These are phyloP conservation scores for Napeogenes inachia DNA, from an alignment of 2,888 invertebrate genomes.

Conservation along the genomic window DNA sequence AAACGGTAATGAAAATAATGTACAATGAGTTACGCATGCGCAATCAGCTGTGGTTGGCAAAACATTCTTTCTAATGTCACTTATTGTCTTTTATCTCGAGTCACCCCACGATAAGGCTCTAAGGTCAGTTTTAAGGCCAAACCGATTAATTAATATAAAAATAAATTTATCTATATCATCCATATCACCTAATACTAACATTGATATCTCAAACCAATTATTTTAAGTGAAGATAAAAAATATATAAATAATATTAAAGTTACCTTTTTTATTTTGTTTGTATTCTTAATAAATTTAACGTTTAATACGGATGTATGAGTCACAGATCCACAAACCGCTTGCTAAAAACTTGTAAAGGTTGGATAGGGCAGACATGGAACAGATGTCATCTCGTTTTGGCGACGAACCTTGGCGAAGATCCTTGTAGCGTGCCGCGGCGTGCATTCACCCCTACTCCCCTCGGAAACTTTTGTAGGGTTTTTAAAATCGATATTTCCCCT, in stretches of 20 bases:
- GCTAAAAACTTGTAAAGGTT: constrained; percentile 30
- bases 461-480: constrained; percentile 57
- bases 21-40: constrained; percentile 9
- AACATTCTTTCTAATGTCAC: background rate
- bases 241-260: background rate
- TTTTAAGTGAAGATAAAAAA: too few relatives aligned
- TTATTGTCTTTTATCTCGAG: constrained; percentile 4
- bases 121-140: background rate
- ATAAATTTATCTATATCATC: background rate
- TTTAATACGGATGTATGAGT: constrained; percentile 8
- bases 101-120: background rate
- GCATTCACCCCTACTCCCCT: constrained; percentile 66
- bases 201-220: background rate
- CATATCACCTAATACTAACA: background rate
- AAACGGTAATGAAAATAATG: background rate
- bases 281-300: background rate
- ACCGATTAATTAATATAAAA: background rate
- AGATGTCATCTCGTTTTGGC: constrained; percentile 59
- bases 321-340: constrained; percentile 5
- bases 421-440: constrained; percentile 48
- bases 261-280: background rate
- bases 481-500: constrained; percentile 61
- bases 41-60: constrained; percentile 10
- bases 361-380: constrained; percentile 28
- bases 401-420: constrained; percentile 45